phyloP scores from a whole-genome alignment of 2,113 vertebrate species.

The Halcyon senegalensis region DNA sequence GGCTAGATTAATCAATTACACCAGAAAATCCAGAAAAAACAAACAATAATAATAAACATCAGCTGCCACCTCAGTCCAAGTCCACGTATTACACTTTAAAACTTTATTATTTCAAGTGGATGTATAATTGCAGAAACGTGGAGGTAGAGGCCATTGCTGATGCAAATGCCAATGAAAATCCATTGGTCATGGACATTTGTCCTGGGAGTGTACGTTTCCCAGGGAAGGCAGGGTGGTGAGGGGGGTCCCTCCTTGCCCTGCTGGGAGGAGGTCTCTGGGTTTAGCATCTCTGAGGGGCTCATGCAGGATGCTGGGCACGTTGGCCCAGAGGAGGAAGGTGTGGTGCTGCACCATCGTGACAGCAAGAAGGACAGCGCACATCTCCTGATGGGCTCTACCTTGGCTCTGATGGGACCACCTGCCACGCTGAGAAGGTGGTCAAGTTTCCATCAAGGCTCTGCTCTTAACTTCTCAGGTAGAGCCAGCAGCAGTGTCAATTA shows the following conservation, averaged over 20 bases:
- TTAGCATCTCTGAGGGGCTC: neutral
- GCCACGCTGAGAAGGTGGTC: neutral
- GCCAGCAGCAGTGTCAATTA: neutral
- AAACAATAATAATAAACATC: conserved; percentile 42
- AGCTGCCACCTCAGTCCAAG: neutral
- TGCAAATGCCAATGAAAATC: neutral
- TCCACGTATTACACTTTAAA: neutral
- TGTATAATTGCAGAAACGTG: neutral
- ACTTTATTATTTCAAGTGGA: neutral
- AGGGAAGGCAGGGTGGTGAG: neutral
- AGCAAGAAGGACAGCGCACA: fast-evolving
- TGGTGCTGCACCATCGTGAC: fast-evolving
- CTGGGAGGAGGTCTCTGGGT: neutral
- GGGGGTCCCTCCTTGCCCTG: neutral
- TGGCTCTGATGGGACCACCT: neutral
- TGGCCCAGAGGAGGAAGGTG: neutral
- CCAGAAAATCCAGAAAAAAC: conserved; percentile 42
- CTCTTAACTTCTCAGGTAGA: neutral
- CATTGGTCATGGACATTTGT: fast-evolving
- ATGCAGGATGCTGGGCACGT: fast-evolving
- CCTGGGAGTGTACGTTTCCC: fast-evolving
- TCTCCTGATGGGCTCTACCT: fast-evolving
- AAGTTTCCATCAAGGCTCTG: neutral
- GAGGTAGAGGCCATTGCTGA: neutral
- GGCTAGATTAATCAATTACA: conserved; percentile 63